These are phyloP conservation scores for Bimastos eiseni DNA, from an alignment of 2,888 invertebrate genomes.

Conservation along the genomic window DNA sequence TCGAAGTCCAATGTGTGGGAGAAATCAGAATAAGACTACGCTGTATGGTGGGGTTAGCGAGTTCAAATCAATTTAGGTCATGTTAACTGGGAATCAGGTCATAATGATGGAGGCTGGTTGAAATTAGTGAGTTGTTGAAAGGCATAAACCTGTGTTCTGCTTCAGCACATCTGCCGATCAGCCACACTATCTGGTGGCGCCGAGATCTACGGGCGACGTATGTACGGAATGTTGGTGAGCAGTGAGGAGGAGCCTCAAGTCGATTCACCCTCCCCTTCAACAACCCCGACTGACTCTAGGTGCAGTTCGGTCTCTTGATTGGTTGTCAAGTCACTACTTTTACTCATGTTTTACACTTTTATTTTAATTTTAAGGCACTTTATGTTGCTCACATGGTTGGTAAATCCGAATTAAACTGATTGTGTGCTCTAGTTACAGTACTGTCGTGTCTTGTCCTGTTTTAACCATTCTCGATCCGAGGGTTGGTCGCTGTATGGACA, in stretches of 20 bases:
- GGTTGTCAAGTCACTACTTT: not conserved
- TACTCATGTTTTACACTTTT: not conserved
- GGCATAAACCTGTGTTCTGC: not conserved
- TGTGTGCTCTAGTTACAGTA: too few species aligned
- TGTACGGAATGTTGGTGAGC: conserved; percentile 67
- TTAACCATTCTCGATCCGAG: too few species aligned
- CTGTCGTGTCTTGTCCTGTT: too few species aligned
- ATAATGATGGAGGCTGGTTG: not conserved
- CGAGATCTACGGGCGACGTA: conserved; percentile 75
- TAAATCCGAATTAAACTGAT: not conserved
- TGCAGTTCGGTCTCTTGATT: not conserved
- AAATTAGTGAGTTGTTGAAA: not conserved
- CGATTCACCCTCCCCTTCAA: not conserved
- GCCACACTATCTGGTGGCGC: conserved; percentile 75
- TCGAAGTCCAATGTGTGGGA: too few species aligned
- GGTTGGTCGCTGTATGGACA: too few species aligned
- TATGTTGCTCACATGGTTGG: not conserved
- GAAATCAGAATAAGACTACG: too few species aligned
- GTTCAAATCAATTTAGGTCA: too few species aligned
- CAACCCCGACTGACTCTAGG: not conserved
- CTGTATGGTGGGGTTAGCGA: too few species aligned
- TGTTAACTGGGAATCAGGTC: too few species aligned
- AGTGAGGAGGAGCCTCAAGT: conserved; percentile 42
- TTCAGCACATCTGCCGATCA: conserved; percentile 66
- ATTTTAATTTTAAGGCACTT: not conserved